Base-by-base conservation (phyloP, 1,140 invertebrate genomes). In the Cotesia glomerata region DNA sequence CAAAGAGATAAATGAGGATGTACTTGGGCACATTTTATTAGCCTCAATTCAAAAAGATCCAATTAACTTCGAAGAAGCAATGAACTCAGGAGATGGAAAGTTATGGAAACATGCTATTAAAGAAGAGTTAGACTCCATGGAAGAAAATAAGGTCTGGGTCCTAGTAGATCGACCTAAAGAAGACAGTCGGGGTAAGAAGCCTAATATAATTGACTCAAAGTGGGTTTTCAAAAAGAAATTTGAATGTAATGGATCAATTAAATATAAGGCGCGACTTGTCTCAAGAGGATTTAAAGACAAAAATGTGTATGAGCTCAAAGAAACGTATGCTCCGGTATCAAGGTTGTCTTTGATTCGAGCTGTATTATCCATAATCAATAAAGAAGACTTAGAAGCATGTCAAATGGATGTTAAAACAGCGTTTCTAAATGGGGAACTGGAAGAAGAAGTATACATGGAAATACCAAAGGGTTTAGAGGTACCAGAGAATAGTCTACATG, bases 381-480 rank as follows among this genome's bases (percentile, higher is more conserved):
- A 69, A 39, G 26, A 74, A n/a, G 72, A 77, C 61, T 66, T 79
- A 45, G n/a, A 79, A 3, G 61, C 81, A 8, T 32, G 66, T 3
- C 84, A 86, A 71, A 75, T 83, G 59, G 84, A 86, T 71, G 75
- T 85, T 2, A 76, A 75, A 67, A 80, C 77, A 13, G 84, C 83
- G 4, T 86, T 84, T 68, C 69, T 85, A 18, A 78, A 85, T 72
- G 80, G 81, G 14, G 32, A 76, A n/a, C 73, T 85, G 56, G 76
- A 85, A 5, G 36, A 39, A 39, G 36, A 39, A 39, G 36, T 39
- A 39, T 39, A 39, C 36, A 39, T 39, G 36, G 3, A 78, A 85
- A 68, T 76, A 54, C 52, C 77, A 39, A 71, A 83, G 0, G 81
- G 76, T 71, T 82, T 86, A 79, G 63, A 80, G 54, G 78, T 82